Evolutionary conservation across 2,888 invertebrate genomes (phyloP).

Genomic region (Drosophila fulvimacula): DNA sequence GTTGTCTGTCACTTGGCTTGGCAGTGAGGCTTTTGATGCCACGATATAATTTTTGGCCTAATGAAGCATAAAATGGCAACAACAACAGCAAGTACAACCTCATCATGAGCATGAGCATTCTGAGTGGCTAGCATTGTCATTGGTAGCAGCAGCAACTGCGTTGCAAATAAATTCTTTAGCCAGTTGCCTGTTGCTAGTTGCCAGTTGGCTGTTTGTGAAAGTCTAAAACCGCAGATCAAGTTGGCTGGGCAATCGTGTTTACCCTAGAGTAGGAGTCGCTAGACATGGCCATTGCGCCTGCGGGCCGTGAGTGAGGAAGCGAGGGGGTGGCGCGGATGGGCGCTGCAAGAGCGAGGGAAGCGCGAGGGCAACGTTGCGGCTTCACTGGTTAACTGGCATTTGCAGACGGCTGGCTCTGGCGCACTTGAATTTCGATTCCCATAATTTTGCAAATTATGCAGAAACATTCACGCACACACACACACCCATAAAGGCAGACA

Average conservation of each 20-base stretch:
- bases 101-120: constrained; percentile 60
- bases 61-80: constrained; percentile 77
- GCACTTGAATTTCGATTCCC: constrained; percentile 72
- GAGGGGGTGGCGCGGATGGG: not conserved
- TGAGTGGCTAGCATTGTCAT: constrained; percentile 54
- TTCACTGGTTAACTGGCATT: constrained; percentile 68
- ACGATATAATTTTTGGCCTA: constrained; percentile 75
- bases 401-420: constrained; percentile 47
- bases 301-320: constrained; percentile 3
- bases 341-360: not conserved
- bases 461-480: constrained; percentile 65
- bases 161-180: constrained; percentile 58
- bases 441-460: constrained; percentile 76
- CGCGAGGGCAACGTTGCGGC: constrained; percentile 51
- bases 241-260: constrained; percentile 68
- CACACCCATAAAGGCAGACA: constrained; percentile 39
- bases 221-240: constrained; percentile 67
- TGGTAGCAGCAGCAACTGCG: constrained; percentile 46
- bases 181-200: constrained; percentile 42
- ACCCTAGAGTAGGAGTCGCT: constrained; percentile 69
- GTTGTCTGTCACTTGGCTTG: constrained; percentile 61
- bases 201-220: constrained; percentile 68
- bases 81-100: constrained; percentile 40
- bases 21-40: constrained; percentile 52
- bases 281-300: constrained; percentile 55